Conservation (phyloP, 2,113 vertebrate genomes). For the Anolis sagrei region DNA sequence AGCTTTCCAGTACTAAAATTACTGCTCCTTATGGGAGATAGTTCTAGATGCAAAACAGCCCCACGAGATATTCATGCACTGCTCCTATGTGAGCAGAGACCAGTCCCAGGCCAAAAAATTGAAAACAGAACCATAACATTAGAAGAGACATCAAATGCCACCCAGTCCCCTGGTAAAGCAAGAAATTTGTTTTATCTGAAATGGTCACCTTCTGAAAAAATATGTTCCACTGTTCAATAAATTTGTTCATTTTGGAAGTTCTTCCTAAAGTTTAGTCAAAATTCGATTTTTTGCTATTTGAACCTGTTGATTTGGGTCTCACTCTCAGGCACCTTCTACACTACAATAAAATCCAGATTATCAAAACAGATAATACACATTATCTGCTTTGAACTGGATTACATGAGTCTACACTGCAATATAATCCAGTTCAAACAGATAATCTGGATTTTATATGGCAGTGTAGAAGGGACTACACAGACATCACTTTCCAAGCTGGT, state of each 20-base stretch:
- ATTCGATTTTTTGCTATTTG: neutral
- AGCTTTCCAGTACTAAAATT: neutral
- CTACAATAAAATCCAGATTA: no score
- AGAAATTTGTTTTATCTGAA: neutral
- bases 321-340: no score
- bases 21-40: neutral
- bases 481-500: neutral
- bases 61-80: neutral
- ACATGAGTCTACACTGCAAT: no score
- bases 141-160: neutral
- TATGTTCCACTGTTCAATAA: neutral
- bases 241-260: neutral
- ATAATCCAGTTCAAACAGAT: no score
- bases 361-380: no score
- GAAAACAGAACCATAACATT: neutral
- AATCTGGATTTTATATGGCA: no score
- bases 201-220: neutral
- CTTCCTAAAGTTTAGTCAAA: neutral
- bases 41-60: neutral
- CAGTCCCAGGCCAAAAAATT: neutral
- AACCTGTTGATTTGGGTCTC: neutral
- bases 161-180: neutral
- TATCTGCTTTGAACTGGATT: no score
- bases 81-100: neutral
- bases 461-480: no score